These are phyloP conservation scores for Eremobia ochroleuca DNA, from an alignment of 2,888 invertebrate genomes.

Conservation along the genomic window DNA sequence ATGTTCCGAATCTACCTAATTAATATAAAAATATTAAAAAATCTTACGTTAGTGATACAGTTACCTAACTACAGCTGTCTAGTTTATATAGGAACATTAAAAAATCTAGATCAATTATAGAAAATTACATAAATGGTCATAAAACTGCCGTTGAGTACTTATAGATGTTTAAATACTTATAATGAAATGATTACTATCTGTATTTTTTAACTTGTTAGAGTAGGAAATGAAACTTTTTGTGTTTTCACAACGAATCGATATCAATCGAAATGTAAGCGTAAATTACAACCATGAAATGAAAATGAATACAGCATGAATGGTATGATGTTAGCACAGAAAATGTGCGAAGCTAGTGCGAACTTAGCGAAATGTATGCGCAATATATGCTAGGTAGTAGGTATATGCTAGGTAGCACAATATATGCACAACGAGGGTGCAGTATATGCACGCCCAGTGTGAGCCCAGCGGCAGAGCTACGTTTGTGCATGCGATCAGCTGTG, in stretches of 20 bases:
- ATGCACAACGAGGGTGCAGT: background rate
- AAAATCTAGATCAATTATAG: slow-evolving; percentile 37
- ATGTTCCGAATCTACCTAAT: background rate
- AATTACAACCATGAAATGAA: slow-evolving; percentile 5
- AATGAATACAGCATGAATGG: background rate
- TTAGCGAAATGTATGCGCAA: background rate
- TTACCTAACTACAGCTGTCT: background rate
- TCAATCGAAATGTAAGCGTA: slow-evolving; percentile 33
- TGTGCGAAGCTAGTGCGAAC: background rate
- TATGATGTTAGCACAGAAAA: background rate
- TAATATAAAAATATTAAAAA: background rate
- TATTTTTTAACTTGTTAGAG: slow-evolving; percentile 12
- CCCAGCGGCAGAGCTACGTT: background rate
- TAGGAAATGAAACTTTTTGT: slow-evolving; percentile 12
- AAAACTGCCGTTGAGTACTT: slow-evolving; percentile 58
- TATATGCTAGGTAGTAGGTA: too few relatives aligned
- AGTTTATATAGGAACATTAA: background rate
- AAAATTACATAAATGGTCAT: slow-evolving; percentile 17
- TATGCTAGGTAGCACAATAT: background rate
- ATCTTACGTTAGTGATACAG: background rate
- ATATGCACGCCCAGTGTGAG: background rate
- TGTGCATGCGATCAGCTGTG: background rate
- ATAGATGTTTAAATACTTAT: slow-evolving; percentile 34
- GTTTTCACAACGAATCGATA: slow-evolving; percentile 48
- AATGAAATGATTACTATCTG: slow-evolving; percentile 5